Base-by-base conservation (phyloP, 92 coral and sea anemone genomes). In the Plumapathes pennacea region DNA sequence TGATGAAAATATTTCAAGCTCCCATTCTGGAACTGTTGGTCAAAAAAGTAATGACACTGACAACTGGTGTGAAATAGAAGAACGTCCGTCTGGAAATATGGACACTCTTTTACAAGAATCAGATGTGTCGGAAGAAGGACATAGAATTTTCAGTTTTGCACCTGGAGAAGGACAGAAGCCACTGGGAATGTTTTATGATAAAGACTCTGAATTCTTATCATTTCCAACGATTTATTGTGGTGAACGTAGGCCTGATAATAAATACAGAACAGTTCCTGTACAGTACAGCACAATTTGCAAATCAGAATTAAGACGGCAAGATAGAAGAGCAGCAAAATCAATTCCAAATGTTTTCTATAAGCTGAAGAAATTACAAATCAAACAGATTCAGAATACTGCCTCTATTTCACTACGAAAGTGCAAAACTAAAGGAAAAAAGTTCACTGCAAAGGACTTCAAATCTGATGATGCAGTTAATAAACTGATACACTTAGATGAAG, bases 151-250 rank as follows among this genome's bases (percentile, higher is more conserved):
- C 2, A 76, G 78, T 46, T 82, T 82, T 82, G 84, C 89, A 46
- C 75, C 89, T 27, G 89, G 89, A 10, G 80, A 83, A 56, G 89
- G 80, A 38, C 76, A 83, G 39, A 76, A 45, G 70, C 89, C 89
- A 25, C 25, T 83, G 21, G 84, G 89, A 1, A 61, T 68, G 17
- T 70, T 82, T 47, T 60, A 51, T 62, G 76, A 65, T 56, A 72
- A 62, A 57, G 76, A 80, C 3, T 73, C 86, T 32, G 81, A 72
- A 58, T 64, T 23, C 39, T 46, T 85, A 50, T 55, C 88, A 38
- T 85, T 80, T 51, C 84, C 91, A 27, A 32, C 85, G 5, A 85
- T 85, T 29, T 79, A 45, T 57, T 85, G 91, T 73, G 86, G 91
- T n/a, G 15, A 85, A 51, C 13, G 25, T 18, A 48, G 92, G 69